Evolutionary conservation across 1,140 invertebrate species (phyloP), one percentile per base, ranked within the genome.

Genomic region (Conopomorpha cramerella): DNA sequence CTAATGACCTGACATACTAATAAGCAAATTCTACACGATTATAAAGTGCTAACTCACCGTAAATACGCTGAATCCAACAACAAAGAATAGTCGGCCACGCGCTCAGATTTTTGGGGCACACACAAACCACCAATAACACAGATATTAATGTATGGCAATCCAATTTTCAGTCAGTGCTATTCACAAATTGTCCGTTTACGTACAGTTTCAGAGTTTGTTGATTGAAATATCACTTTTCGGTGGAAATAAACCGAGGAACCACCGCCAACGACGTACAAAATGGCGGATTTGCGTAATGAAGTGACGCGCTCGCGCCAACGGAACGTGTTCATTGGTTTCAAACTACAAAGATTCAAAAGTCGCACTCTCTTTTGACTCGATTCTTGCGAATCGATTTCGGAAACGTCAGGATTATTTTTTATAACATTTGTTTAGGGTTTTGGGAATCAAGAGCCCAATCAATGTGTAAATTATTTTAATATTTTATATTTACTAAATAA

Each of bases 201-300:
- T 40, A 52, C 64, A 66, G 61, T 70, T 66, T 63, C 56, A 40
- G 41, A 61, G 59, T 57, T 72, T 64, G n/a, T n/a, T n/a, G n/a
- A n/a, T n/a, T n/a, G n/a, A 53, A 55, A 55, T 64, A 60, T 60
- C 70, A 74, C 66, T 61, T 46, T 59, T 57, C 63, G 52, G 58
- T 58, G 51, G 64, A 65, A 72, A 58, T 64, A 53, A 63, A 63
- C 55, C 67, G 51, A 55, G 52, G n/a, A 66, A 70, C 62, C 62
- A 66, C 73, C 71, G 68, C 73, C 64, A 71, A 70, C 71, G 62
- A 66, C 71, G 63, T 76, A 74, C 73, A 76, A 78, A 78, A 78
- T 78, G 73, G 73, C 71, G 73, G 71, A 76, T 73, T 64, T 59
- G 60, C 56, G 65, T 66, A 67, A 64, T 50, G 64, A 70, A 73